Percentiles rank a stretch among this genome's conserved stretches.
Conservation (phyloP, 2,113 vertebrate genomes). For the Brienomyrus longianalis region DNA sequence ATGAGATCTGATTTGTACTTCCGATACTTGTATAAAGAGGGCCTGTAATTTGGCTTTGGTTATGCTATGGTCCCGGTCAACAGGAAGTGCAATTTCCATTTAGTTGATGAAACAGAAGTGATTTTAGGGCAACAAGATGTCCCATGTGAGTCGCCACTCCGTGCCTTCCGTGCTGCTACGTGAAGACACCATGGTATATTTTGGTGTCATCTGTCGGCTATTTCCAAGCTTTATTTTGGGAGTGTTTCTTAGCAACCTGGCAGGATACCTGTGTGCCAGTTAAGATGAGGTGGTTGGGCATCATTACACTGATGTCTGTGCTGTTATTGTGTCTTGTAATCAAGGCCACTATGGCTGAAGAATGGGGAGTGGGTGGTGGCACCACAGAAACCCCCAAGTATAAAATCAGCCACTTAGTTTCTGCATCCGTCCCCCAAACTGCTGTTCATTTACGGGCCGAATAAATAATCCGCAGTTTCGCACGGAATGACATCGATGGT, state of each 20-base stretch:
- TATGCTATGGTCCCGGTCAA: background rate
- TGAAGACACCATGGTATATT: background rate
- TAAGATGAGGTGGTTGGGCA: background rate
- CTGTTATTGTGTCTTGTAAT: background rate
- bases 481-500: background rate
- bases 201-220: background rate
- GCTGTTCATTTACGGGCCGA: background rate
- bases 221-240: background rate
- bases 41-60: background rate
- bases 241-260: conserved; percentile 17
- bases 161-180: background rate
- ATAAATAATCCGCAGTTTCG: background rate
- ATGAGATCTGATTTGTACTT: background rate
- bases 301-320: background rate
- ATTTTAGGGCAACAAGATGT: background rate
- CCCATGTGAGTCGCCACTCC: background rate
- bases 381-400: background rate
- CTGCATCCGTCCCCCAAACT: background rate
- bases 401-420: background rate
- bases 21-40: background rate
- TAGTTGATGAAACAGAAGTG: conserved; percentile 3
- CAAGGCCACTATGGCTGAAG: background rate
- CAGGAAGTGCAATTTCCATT: background rate
- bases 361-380: too few species aligned
- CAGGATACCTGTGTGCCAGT: background rate